Conservation (phyloP, 2,797 vertebrate genomes). For the Eulemur albifrons region DNA sequence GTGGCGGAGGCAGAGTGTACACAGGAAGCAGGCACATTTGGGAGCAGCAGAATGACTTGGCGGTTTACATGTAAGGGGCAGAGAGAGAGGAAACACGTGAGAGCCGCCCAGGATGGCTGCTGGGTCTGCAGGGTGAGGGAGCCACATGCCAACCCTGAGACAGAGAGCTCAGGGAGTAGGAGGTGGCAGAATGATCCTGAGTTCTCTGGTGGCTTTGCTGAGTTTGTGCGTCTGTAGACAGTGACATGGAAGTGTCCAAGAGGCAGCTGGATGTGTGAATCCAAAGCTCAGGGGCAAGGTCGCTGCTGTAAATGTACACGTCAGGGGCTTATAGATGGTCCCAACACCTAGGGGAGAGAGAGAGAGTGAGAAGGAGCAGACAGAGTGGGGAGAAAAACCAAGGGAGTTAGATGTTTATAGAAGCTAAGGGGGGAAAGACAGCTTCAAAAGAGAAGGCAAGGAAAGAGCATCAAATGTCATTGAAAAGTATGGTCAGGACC, state of each 20-base stretch:
- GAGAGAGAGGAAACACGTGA: background rate
- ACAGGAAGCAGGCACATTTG: background rate
- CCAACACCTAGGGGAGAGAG: no score
- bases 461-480: background rate
- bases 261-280: background rate
- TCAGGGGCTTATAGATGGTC: background rate
- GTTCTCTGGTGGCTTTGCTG: background rate
- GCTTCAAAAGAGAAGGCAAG: background rate
- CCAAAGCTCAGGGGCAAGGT: background rate
- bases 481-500: background rate
- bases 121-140: background rate
- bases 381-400: background rate
- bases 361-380: no score
- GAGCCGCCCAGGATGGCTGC: background rate
- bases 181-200: background rate
- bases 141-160: background rate
- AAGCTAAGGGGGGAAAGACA: background rate
- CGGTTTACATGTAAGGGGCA: background rate
- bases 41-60: background rate
- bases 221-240: background rate
- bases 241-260: background rate
- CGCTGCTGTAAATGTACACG: background rate
- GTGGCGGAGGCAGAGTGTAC: background rate
- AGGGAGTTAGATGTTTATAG: background rate
- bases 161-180: background rate